These are phyloP conservation scores for Dermochelys coriacea DNA, from an alignment of 2,797 vertebrate genomes.

Conservation along the genomic window DNA sequence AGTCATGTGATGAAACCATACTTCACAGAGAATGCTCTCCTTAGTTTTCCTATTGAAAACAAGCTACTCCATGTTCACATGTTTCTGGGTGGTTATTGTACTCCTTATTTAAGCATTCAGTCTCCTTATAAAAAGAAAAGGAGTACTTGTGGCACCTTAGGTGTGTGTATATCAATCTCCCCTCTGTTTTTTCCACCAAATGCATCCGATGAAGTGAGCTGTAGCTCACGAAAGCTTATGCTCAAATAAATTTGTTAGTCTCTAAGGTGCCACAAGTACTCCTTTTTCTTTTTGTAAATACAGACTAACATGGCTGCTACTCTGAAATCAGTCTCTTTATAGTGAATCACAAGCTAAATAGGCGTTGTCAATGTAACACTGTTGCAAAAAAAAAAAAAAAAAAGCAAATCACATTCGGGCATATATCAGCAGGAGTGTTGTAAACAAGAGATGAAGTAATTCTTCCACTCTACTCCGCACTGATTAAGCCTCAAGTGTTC, in stretches of 20 bases:
- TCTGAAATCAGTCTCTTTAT: neutral
- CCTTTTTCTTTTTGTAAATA: too few relatives aligned
- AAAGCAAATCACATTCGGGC: neutral
- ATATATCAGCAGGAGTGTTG: neutral
- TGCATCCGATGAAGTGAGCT: too few relatives aligned
- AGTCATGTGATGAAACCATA: neutral
- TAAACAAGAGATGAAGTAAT: neutral
- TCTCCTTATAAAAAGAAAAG: too few relatives aligned
- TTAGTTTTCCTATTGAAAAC: neutral
- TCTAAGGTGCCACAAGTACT: too few relatives aligned
- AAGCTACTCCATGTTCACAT: neutral
- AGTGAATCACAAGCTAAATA: neutral
- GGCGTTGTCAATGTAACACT: neutral
- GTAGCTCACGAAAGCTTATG: too few relatives aligned
- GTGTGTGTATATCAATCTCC: too few relatives aligned
- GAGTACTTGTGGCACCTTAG: too few relatives aligned
- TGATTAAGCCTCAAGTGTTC: neutral
- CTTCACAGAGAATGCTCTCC: neutral
- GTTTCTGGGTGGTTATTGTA: neutral
- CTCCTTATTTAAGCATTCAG: neutral
- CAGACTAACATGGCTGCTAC: too few relatives aligned
- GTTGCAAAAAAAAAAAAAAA: neutral
- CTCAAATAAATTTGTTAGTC: too few relatives aligned
- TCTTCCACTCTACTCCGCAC: neutral
- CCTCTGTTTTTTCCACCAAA: too few relatives aligned